These are phyloP conservation scores for Synaphobranchus kaupii DNA, from an alignment of 2,797 vertebrate species.

Conservation along the genomic window DNA sequence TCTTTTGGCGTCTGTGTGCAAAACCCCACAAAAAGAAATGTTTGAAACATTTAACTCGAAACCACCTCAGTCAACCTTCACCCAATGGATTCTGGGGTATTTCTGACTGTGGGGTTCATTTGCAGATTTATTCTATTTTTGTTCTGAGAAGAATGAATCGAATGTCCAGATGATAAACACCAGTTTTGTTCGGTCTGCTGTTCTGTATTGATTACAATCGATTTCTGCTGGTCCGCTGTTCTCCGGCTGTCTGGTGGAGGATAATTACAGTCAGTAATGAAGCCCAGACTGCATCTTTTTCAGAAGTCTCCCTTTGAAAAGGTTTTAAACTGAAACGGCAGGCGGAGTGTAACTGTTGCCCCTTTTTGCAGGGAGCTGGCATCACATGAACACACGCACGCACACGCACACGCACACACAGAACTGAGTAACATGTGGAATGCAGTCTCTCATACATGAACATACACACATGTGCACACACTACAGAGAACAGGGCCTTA, in stretches of 20 bases:
- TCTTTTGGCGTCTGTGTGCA: not conserved
- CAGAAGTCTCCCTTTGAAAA: not conserved
- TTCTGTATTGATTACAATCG: not conserved
- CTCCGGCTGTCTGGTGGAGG: not conserved
- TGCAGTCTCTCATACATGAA: not conserved
- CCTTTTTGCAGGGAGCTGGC: not conserved
- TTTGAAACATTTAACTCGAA: not conserved
- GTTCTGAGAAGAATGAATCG: slow-evolving; percentile 54
- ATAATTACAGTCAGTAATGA: not conserved
- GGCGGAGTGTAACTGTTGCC: slow-evolving; percentile 8
- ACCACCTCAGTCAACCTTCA: not conserved
- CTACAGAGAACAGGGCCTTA: not conserved
- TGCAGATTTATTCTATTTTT: slow-evolving; percentile 44
- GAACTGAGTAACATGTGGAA: not conserved
- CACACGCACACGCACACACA: not conserved
- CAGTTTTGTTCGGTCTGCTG: not conserved
- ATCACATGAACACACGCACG: not conserved
- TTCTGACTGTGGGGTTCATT: slow-evolving; percentile 25
- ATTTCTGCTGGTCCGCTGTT: not conserved
- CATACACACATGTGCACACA: not conserved
- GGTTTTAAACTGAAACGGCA: slow-evolving; percentile 22
- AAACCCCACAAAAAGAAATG: not conserved
- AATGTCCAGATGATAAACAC: slow-evolving; percentile 25
- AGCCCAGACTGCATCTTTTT: not conserved
- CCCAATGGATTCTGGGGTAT: slow-evolving; percentile 11